These are phyloP conservation scores for Neopelma chrysocephalum DNA, from an alignment of 2,797 vertebrate genomes.

Conservation along the genomic window DNA sequence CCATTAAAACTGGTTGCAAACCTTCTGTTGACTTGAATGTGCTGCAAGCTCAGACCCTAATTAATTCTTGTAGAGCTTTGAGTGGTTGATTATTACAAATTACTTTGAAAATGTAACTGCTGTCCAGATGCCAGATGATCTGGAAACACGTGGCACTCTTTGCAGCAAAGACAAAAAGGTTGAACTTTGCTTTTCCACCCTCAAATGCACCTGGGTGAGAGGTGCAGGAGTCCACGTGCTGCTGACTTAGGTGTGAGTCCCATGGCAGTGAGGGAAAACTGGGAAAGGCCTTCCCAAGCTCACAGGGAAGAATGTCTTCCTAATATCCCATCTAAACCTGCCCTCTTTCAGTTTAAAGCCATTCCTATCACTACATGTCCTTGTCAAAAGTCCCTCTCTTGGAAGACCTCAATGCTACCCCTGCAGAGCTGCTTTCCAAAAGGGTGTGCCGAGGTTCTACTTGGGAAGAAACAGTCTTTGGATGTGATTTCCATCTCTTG, in stretches of 20 bases:
- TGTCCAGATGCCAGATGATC: not conserved
- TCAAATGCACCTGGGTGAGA: not conserved
- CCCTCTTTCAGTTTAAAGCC: not conserved
- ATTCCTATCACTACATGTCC: not conserved
- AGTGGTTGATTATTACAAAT: constrained; percentile 10
- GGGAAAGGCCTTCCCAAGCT: not conserved
- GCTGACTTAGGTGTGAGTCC: not conserved
- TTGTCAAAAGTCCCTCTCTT: not conserved
- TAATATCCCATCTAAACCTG: not conserved
- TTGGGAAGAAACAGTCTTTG: rapidly evolving
- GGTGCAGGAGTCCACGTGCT: not conserved
- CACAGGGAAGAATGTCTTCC: not conserved
- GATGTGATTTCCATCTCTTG: not conserved
- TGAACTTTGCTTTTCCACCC: not conserved
- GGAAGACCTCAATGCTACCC: rapidly evolving
- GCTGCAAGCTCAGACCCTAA: not conserved
- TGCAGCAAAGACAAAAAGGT: not conserved
- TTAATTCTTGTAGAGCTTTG: not conserved
- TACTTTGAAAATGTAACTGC: not conserved
- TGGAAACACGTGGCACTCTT: not conserved
- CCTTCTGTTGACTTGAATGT: not conserved
- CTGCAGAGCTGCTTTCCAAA: not conserved
- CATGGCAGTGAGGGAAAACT: rapidly evolving
- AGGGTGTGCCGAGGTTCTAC: not conserved
- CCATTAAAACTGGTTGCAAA: not conserved